Evolutionary conservation across 2,797 vertebrate species (phyloP), one percentile per base, ranked within the genome.

Genomic region (Trachops cirrhosus): DNA sequence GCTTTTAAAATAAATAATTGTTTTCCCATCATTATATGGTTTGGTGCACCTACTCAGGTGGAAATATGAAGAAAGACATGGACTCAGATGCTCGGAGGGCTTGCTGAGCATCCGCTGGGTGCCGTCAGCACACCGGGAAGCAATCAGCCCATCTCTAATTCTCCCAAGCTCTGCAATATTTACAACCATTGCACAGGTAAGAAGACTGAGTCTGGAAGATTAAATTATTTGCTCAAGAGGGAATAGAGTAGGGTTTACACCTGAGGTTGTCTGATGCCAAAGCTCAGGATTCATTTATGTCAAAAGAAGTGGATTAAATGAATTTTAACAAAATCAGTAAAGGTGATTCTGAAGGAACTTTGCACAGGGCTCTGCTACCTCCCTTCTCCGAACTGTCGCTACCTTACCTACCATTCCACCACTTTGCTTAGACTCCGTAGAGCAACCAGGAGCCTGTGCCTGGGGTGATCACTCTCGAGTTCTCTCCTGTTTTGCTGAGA

Each of bases 151-250:
- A 0, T 44, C 11, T 44, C 7, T 21, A 10, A 18, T 29, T 24
- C 48, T 4, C 21, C 0, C 26, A 22, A 0, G 0, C 8, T 57
- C 48, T n/a, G 1, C n/a, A 50, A 10, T 3, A 19, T 39, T 16
- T 9, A 19, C 6, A 4, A 26, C 29, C 21, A 46, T 1, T 19
- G 4, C 5, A 1, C 15, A 52, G 57, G 2, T 12, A 26, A 54
- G 90, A 94, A 75, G 12, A 37, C 6, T 0, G 9, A 71, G 75
- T 74, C 48, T 21, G 1, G 75, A 90, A 52, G 18, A 3, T 59
- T 46, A 34, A 59, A 18, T 3, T 4, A 9, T 11, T 59, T 44
- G 12, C 44, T 85, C 26, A 15, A 8, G 39, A 39, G 37, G 21
- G 62, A 24, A 44, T 14, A 5, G 19, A 41, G 5, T 4, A 18